Conservation (phyloP, 2,113 vertebrate species). For the Ailurus styani region DNA sequence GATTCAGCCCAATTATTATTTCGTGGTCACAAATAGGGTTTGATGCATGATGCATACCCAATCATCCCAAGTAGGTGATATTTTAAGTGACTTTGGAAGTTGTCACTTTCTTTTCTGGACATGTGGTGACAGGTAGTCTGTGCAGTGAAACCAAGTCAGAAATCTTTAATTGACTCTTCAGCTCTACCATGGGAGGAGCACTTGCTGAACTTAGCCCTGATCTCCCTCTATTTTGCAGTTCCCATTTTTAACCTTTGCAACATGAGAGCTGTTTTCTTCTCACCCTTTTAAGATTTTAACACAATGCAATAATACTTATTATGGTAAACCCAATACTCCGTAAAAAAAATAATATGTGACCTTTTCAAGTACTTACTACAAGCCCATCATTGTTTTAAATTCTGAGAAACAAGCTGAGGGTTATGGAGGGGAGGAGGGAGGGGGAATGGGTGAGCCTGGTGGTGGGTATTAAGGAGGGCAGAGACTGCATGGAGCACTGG, state of each 20-base stretch:
- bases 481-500: no score
- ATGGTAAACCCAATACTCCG: neutral
- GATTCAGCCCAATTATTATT: neutral
- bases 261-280: neutral
- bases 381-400: neutral
- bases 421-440: no score
- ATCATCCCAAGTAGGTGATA: neutral
- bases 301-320: neutral
- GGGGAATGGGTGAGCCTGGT: no score
- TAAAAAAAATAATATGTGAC: neutral
- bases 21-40: neutral
- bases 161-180: neutral
- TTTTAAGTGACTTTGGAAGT: slow-evolving; percentile 22
- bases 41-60: neutral
- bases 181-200: neutral
- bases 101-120: neutral
- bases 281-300: neutral
- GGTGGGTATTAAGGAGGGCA: no score
- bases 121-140: neutral
- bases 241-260: neutral
- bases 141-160: neutral
- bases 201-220: neutral
- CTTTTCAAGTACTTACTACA: neutral
- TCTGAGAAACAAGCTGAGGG: no score
- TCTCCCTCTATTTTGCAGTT: neutral